Evolutionary conservation across 1,140 invertebrate species (phyloP), one percentile per base, ranked within the genome.

Genomic region (Drosophila cardini): DNA sequence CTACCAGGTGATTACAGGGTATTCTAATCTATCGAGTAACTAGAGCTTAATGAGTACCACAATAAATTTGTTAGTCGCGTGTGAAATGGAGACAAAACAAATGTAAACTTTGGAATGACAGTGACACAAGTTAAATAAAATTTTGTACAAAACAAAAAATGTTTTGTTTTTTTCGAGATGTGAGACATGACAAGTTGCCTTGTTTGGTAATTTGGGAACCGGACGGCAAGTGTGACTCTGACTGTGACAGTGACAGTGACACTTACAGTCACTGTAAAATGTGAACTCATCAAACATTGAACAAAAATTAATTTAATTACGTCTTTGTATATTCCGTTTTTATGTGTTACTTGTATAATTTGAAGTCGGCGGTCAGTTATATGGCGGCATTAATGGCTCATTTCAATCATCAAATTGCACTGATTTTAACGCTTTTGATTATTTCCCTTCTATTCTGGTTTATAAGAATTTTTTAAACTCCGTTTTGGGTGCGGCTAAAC

Each of bases 351-450:
- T 50, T 58, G 8, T 34, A 42, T 34, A 52, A 21, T 58, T 32
- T 5, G n/a, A 21, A 65, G 26, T 45, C 21, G 45, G 34, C 52
- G 38, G 21, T 77, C 56, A 62, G 50, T 68, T 52, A 43, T 32
- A 32, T 46, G 9, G 7, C 15, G 6, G 36, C 7, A 52, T 76
- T 34, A 45, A 77, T 69, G 45, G n/a, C 40, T 69, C 69, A 77
- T 81, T 80, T 65, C 40, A 76, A 74, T 77, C 68, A 42, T 58
- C 26, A 55, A 52, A 69, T 57, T 72, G 63, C 45, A 61, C 32
- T 46, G 70, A 38, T 68, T 58, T 11, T 13, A 26, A 18, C 56
- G 42, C 34, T 21, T 53, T 8, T 45, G 2, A 16, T 26, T 45
- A 9, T 42, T 50, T 11, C 8, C 10, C 7, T 10, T 50, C 6